Conservation (phyloP, 2,113 vertebrate species). For the Jaculus jaculus region DNA sequence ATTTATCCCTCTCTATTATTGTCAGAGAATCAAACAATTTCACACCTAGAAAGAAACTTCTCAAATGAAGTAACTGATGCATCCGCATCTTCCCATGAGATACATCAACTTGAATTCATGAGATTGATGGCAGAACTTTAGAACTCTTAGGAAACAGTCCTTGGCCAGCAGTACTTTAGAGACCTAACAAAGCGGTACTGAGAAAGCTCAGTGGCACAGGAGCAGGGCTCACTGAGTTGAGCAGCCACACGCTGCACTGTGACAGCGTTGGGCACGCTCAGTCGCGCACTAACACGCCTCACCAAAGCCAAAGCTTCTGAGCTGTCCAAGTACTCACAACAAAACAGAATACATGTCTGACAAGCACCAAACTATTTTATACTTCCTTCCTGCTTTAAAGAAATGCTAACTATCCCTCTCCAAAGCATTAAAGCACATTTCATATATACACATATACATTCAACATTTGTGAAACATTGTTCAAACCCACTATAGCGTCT, state of each 20-base stretch:
- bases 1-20: neutral
- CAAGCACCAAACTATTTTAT: slow-evolving; percentile 17
- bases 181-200: neutral
- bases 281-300: neutral
- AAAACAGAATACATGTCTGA: neutral
- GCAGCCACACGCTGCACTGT: neutral
- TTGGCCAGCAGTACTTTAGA: neutral
- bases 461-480: neutral
- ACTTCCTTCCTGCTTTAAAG: neutral
- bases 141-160: neutral
- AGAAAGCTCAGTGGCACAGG: neutral
- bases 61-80: neutral
- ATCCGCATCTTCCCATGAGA: neutral
- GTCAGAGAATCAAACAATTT: slow-evolving; percentile 32
- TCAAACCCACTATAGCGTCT: neutral
- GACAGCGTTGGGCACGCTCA: neutral
- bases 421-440: neutral
- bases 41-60: neutral
- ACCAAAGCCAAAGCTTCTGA: slow-evolving; percentile 24
- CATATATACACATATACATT: neutral
- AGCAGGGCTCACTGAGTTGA: neutral
- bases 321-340: neutral
- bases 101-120: slow-evolving; percentile 1
- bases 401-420: neutral
- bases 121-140: neutral